Base-by-base conservation (phyloP, 2,113 vertebrate species). In the Tympanuchus pallidicinctus region DNA sequence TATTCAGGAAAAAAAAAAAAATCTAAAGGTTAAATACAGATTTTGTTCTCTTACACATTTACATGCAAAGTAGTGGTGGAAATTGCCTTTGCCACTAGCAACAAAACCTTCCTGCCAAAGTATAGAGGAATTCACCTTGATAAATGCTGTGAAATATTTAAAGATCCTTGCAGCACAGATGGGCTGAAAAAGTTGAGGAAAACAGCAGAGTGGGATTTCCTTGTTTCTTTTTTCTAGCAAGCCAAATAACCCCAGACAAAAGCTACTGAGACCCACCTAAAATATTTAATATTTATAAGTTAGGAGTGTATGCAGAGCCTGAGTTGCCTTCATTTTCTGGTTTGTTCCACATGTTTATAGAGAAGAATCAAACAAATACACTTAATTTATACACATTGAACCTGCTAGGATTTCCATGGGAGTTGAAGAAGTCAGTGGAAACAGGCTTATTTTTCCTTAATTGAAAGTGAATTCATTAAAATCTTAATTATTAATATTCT, bases 231-330 rank as follows among this genome's bases (percentile, higher is more conserved):
- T 91, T 59, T 67, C 50, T 64, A 66, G 74, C 54, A 93, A 95
- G 70, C 78, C 54, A 95, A 90, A 93, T 89, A 96, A 85, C 71
- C 61, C 72, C 81, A 65, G 72, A 91, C 82, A 86, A 93, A 94
- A 94, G 80, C 66, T 91, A 50, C 70, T 91, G 65, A 95, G 50
- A 70, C 60, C 71, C 74, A 76, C 67, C 72, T 89, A 66, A 85
- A 77, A 19, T 82, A 64, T 85, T 94, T 91, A 80, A 91, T 95
- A 92, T 97, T 94, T 92, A 72, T 90, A 85, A 93, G 83, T 66
- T 77, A 92, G 27, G 47, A 28, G 59, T 54, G 67, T 89, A 66
- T 84, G 52, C 63, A 78, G 82, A 90, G 70, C 54, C 24, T 40
- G 45, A 94, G 36, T 47, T 47, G 15, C 86, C 36, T 90, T 83